These are phyloP conservation scores for Embidobia sp. DNA, from an alignment of 2,888 invertebrate genomes.

Conservation along the genomic window DNA sequence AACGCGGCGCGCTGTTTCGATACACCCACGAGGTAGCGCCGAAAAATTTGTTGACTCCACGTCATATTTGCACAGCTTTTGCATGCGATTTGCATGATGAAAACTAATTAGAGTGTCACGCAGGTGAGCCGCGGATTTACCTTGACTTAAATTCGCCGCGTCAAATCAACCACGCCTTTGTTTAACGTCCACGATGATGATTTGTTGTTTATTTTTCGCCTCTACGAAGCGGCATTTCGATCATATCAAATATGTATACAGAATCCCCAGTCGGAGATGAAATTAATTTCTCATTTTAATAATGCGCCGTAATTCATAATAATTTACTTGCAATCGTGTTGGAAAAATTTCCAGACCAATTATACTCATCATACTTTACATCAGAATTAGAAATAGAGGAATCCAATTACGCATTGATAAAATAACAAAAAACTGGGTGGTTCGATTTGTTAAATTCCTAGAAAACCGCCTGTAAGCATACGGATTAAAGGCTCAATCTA, in stretches of 20 bases:
- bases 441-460: no score
- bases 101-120: conserved; percentile 49
- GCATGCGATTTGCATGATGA: conserved; percentile 55
- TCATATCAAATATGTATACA: conserved; percentile 7
- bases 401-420: no score
- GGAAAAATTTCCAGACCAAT: no score
- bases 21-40: background rate
- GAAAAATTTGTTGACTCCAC: conserved; percentile 51
- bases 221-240: background rate
- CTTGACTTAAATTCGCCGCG: conserved; percentile 45
- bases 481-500: no score
- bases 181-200: conserved; percentile 9
- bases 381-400: no score
- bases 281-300: conserved; percentile 20
- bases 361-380: no score
- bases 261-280: background rate
- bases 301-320: conserved; percentile 9
- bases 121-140: conserved; percentile 43
- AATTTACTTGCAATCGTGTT: conserved; percentile 1
- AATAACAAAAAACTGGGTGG: no score
- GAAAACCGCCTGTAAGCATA: no score
- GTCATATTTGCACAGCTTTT: conserved; percentile 39
- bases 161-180: conserved; percentile 38
- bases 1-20: background rate
- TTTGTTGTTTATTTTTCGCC: conserved; percentile 15